Base-by-base conservation (phyloP, 2,888 invertebrate genomes). In the Morpho helenor region DNA sequence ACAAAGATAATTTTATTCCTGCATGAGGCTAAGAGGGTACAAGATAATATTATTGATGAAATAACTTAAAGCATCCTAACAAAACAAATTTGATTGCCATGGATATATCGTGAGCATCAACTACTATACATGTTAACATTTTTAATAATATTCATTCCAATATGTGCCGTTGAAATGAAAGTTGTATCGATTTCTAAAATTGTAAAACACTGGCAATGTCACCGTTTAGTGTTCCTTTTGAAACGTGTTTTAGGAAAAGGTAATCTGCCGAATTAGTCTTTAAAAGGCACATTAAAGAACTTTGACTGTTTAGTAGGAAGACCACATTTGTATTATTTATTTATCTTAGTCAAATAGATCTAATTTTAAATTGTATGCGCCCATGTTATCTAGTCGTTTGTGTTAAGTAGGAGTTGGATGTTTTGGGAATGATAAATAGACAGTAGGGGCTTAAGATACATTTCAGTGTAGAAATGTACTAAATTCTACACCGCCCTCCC, bases 231-330 rank as follows among this genome's bases (percentile, higher is more conserved):
- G 85, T 87, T 87, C 82, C 80, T 74, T 80, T 76, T 80, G 77
- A 76, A 79, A 79, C 63, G 7, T 49, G 68, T 75, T 76, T 73
- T 76, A 77, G 75, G 70, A 75, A 76, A 75, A 70, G 64, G 75
- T 76, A 84, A 81, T 82, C 79, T 83, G 82, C 88, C 87, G 88
- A 87, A 87, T 87, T 87, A 88, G 84, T 83, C 77, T 82, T 81
- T 80, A 80, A 81, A 83, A 84, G 83, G 75, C 73, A 75, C 71
- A 69, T 31, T 53, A 68, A 66, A 65, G 59, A 67, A 71, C 68
- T 71, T 68, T 70, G 73, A 74, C 69, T 76, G 69, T 75, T 70
- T 74, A 52, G 56, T 61, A 62, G 59, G 54, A 49, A 40, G 52
- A 62, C 56, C 57, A 64, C 55, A 57, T 67, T 64, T 61, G 61